Percentiles rank a stretch among this genome's conserved stretches.
These are phyloP conservation scores for Cossypha caffra DNA, from an alignment of 2,797 vertebrate species.

Conservation along the genomic window DNA sequence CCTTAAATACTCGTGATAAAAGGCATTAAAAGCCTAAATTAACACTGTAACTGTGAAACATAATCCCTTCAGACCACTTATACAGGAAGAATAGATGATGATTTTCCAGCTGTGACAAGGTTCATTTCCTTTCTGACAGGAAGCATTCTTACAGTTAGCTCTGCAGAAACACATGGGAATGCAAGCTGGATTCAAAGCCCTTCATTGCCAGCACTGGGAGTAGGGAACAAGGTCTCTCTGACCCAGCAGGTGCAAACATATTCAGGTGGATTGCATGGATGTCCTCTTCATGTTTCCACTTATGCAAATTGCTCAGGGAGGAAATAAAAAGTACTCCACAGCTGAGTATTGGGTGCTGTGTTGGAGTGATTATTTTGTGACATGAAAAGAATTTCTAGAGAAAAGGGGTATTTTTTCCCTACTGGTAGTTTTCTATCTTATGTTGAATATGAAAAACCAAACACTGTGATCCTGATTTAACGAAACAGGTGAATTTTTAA, in stretches of 20 bases:
- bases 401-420: neutral
- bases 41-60: neutral
- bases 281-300: neutral
- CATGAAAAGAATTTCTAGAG: neutral
- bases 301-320: neutral
- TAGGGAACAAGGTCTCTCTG: slow-evolving; percentile 76
- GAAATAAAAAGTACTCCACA: neutral
- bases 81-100: neutral
- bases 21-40: slow-evolving; percentile 5
- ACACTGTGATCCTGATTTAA: neutral
- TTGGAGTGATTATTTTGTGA: neutral
- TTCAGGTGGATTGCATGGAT: slow-evolving; percentile 57
- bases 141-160: slow-evolving; percentile 75
- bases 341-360: neutral
- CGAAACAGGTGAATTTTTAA: neutral
- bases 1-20: neutral
- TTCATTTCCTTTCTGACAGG: slow-evolving; percentile 62
- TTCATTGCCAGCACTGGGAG: slow-evolving; percentile 70
- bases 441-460: neutral
- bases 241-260: slow-evolving; percentile 74
- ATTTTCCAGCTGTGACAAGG: slow-evolving; percentile 39
- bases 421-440: neutral
- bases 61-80: neutral
- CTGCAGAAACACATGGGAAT: slow-evolving; percentile 77
- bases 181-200: slow-evolving; percentile 74